phyloP scores from a whole-genome alignment of 2,113 vertebrate species.

The Sitta europaea region DNA sequence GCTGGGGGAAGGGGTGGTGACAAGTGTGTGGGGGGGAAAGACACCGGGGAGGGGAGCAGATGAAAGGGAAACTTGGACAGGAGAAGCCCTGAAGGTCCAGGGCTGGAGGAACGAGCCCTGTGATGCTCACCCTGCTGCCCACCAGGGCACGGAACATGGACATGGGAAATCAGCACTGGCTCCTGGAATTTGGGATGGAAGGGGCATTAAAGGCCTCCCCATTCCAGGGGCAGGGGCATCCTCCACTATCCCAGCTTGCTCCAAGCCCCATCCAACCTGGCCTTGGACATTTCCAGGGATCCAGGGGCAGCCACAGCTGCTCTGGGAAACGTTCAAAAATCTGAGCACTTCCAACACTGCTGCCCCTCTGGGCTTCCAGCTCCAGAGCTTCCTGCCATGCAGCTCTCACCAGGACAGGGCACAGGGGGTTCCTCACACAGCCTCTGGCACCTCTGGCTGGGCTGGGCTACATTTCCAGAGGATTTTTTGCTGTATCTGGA shows the following conservation, averaged over 20 bases:
- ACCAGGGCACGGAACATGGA: rapidly evolving
- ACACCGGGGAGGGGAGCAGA: background rate
- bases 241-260: background rate
- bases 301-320: background rate
- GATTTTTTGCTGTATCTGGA: background rate
- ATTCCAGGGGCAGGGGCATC: background rate
- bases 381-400: background rate
- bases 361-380: rapidly evolving
- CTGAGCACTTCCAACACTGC: background rate
- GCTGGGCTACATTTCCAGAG: background rate
- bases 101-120: background rate
- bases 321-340: background rate
- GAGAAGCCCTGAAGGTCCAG: background rate
- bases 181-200: background rate
- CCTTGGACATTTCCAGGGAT: background rate
- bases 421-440: background rate
- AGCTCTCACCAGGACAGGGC: background rate
- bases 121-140: background rate
- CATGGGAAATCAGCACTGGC: rapidly evolving
- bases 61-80: background rate
- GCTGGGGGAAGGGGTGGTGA: constrained; percentile 40
- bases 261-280: background rate
- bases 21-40: background rate
- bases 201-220: background rate
- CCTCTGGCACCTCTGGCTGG: background rate